phyloP scores from a whole-genome alignment of 2,888 invertebrate species.

The Rhyacophila evoluta region DNA sequence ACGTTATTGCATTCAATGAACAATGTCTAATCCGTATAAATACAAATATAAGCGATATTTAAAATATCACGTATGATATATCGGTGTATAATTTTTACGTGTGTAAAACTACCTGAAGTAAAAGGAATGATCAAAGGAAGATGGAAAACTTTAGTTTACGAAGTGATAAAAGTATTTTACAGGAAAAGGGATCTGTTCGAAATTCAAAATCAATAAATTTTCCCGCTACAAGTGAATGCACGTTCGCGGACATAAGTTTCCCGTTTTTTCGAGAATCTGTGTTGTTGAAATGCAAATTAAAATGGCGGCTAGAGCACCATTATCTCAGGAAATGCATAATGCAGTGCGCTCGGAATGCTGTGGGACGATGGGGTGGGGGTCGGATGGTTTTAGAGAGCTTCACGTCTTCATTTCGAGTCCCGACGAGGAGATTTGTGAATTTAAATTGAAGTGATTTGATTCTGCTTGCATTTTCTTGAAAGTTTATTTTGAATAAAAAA shows the following conservation, averaged over 20 bases:
- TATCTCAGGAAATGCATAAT: conserved; percentile 32
- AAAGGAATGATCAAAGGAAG: too few species aligned
- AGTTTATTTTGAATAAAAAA: not conserved
- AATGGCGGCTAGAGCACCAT: conserved; percentile 10
- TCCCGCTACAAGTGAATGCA: not conserved
- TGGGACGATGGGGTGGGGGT: not conserved
- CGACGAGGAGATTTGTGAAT: not conserved
- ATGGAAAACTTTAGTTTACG: too few species aligned
- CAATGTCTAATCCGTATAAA: too few species aligned
- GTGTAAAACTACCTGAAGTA: too few species aligned
- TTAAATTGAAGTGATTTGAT: not conserved
- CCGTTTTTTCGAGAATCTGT: conserved; percentile 9
- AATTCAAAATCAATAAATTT: conserved; percentile 7
- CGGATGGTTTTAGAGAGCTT: not conserved
- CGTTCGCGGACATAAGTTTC: not conserved
- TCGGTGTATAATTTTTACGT: too few species aligned
- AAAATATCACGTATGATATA: too few species aligned
- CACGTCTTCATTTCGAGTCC: conserved; percentile 31
- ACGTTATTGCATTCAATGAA: too few species aligned
- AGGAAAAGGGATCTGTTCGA: too few species aligned
- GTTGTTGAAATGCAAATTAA: conserved; percentile 29
- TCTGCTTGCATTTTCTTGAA: not conserved
- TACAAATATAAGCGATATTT: too few species aligned
- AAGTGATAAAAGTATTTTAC: too few species aligned
- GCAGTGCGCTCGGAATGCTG: conserved; percentile 8